Percentiles rank a stretch among this genome's conserved stretches.
phyloP scores from a whole-genome alignment of 2,797 vertebrate genomes.

The Chiloscyllium punctatum region DNA sequence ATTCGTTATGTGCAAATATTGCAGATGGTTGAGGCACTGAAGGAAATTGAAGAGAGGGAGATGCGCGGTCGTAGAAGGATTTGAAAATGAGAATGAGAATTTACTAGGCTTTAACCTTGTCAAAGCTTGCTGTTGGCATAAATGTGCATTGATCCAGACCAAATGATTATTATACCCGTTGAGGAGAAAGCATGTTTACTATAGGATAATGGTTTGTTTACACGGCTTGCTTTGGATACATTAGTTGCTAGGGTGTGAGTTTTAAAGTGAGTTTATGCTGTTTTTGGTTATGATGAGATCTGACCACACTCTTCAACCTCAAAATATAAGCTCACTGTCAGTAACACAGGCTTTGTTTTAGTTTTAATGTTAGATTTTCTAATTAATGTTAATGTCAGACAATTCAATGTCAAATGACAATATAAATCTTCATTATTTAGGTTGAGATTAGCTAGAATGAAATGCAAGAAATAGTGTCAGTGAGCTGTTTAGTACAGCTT shows the following conservation, averaged over 20 bases:
- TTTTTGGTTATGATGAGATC: background rate
- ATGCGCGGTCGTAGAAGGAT: background rate
- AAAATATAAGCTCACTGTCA: background rate
- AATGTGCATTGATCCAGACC: background rate
- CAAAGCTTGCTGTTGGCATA: background rate
- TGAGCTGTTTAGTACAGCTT: background rate
- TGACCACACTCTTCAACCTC: background rate
- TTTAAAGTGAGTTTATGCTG: background rate
- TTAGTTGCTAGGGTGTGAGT: background rate
- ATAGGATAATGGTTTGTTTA: background rate
- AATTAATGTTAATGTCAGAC: background rate
- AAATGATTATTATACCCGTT: background rate
- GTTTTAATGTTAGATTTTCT: slow-evolving; percentile 15
- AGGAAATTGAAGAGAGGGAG: background rate
- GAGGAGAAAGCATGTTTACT: background rate
- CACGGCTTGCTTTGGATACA: background rate
- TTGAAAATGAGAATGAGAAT: background rate
- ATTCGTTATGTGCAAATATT: background rate
- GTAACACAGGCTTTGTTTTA: background rate
- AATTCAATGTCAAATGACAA: background rate
- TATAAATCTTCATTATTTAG: background rate
- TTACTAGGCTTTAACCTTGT: background rate
- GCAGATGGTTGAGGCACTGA: background rate
- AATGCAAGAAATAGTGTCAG: background rate
- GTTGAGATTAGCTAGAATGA: background rate